Evolutionary conservation across 92 coral and sea anemone genomes (phyloP).

Genomic region (Anthopleura xanthogrammica): DNA sequence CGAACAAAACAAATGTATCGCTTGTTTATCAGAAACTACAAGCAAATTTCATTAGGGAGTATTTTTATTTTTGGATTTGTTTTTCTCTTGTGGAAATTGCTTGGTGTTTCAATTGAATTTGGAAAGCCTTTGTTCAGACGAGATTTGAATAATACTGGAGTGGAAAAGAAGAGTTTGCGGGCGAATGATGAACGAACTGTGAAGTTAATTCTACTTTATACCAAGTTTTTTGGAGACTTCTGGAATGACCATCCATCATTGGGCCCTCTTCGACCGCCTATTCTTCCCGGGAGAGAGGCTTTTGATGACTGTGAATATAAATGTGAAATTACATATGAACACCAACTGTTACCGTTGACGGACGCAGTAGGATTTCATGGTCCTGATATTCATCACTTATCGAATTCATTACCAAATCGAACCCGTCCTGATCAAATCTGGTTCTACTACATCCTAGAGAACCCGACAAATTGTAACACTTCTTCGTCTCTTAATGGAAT

Average conservation of each 20-base stretch:
- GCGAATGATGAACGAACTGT: slow-evolving; percentile 14
- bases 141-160: neutral
- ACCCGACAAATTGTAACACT: slow-evolving; percentile 44
- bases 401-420: slow-evolving; percentile 20
- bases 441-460: slow-evolving; percentile 79
- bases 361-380: slow-evolving; percentile 84
- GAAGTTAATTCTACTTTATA: slow-evolving; percentile 62
- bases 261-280: slow-evolving; percentile 38
- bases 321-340: slow-evolving; percentile 62
- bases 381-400: slow-evolving; percentile 38
- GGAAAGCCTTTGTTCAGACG: neutral
- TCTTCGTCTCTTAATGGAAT: slow-evolving; percentile 22
- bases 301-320: slow-evolving; percentile 62
- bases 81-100: neutral
- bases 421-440: slow-evolving; percentile 59
- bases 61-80: neutral
- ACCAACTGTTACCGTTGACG: slow-evolving; percentile 42
- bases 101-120: neutral
- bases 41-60: neutral
- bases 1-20: neutral
- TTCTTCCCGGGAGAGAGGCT: slow-evolving; percentile 52
- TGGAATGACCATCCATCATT: slow-evolving; percentile 56
- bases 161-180: neutral
- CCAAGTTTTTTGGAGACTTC: slow-evolving; percentile 53
- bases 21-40: neutral